Evolutionary conservation across 2,888 invertebrate species (phyloP), one percentile per base, ranked within the genome.

Genomic region (Strigamia maritima): DNA sequence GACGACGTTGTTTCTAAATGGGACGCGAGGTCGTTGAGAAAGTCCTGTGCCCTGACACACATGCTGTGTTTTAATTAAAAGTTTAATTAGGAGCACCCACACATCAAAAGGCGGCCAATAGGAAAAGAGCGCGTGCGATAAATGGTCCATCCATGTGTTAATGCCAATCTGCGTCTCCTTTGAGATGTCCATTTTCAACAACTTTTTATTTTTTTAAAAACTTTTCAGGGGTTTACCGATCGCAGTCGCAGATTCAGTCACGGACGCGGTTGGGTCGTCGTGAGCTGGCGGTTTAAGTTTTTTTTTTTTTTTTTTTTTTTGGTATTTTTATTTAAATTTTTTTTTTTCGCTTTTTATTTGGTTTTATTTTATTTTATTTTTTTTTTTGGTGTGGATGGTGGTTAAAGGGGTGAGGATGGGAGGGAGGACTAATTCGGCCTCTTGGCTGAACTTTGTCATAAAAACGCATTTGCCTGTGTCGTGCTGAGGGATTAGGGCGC

Each of bases 51-150:
- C 65, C 65, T 65, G 65, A 65, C 65, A 65, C 65, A 65, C 65
- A 65, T 65, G 65, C 65, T 65, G 65, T 40, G 44, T 40, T 77
- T 77, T 77, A 77, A 77, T 77, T 77, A 77, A 77, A 77, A 77
- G 40, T 77, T 77, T 77, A 77, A 77, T 77, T 77, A 77, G 77
- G 28, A 49, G 40, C 40, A 22, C 40, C 49, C 77, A 77, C 40
- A 65, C 40, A 77, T 75, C 35, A 40, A 40, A 40, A 19, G 75
- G 40, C 35, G 75, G n/a, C 38, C 40, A 40, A 75, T 75, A 31
- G 75, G 75, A 65, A 65, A 28, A 65, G 75, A 75, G 75, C 75
- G 75, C 75, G 75, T 75, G 75, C 75, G 75, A 75, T 40, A 75
- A 75, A 75, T 75, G 75, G 75, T 65, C 65, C 65, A 65, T 65